phyloP scores from a whole-genome alignment of 2,113 vertebrate genomes.

The Lanius ludovicianus region DNA sequence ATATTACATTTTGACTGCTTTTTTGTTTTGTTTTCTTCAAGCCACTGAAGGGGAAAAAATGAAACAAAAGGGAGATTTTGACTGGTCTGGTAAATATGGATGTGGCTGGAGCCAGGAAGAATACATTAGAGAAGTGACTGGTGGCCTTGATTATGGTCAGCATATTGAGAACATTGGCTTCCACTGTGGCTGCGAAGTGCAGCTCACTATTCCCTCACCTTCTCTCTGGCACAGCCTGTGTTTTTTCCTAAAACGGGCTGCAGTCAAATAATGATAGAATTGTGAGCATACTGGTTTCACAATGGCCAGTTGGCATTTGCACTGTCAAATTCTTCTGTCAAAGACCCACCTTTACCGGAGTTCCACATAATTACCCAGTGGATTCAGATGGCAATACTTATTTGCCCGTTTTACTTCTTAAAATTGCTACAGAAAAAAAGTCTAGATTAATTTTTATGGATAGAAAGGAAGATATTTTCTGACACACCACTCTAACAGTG shows the following conservation, averaged over 20 bases:
- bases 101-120: neutral
- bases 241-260: neutral
- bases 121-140: neutral
- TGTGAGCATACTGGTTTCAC: neutral
- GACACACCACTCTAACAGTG: neutral
- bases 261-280: neutral
- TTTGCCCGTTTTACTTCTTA: neutral
- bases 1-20: neutral
- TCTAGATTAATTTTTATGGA: neutral
- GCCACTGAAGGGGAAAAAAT: neutral
- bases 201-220: neutral
- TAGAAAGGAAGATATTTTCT: neutral
- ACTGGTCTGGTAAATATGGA: slow-evolving; percentile 3
- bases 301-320: neutral
- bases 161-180: neutral
- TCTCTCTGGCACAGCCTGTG: neutral
- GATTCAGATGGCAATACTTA: neutral
- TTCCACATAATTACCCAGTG: neutral
- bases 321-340: neutral
- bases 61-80: slow-evolving; percentile 27
- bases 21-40: neutral
- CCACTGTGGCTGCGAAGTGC: neutral
- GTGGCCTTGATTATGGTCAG: neutral
- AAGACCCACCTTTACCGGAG: neutral
- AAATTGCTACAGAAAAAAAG: neutral